Evolutionary conservation across 2,113 vertebrate species (phyloP).

Genomic region (Pontoporia blainvillei): DNA sequence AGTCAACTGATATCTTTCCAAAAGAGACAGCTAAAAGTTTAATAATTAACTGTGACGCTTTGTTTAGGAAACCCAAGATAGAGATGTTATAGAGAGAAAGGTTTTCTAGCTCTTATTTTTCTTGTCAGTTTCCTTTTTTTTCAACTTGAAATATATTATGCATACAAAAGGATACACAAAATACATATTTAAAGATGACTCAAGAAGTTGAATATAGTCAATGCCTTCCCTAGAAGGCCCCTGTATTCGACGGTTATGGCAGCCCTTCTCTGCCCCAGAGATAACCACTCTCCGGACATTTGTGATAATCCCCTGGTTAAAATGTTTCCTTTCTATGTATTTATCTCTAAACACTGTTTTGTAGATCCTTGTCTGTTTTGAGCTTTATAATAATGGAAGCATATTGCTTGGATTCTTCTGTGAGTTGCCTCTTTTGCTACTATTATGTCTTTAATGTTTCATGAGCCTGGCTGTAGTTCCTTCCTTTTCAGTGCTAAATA

Average conservation of each 20-base stretch:
- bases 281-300: not conserved
- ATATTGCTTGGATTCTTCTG: not conserved
- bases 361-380: not conserved
- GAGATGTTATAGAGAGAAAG: not conserved
- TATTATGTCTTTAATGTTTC: not conserved
- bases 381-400: not conserved
- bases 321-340: not conserved
- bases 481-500: not conserved
- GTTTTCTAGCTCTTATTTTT: not conserved
- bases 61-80: not conserved
- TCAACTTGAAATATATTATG: not conserved
- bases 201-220: not conserved
- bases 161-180: not conserved
- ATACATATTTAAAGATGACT: not conserved
- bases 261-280: not conserved
- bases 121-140: not conserved
- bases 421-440: not conserved
- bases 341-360: not conserved
- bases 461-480: not conserved
- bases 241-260: fast-evolving
- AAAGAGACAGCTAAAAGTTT: not conserved
- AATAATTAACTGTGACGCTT: not conserved
- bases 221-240: not conserved
- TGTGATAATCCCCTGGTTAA: not conserved
- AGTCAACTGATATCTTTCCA: not conserved